phyloP scores from a whole-genome alignment of 1,140 invertebrate genomes.

The Diploscapter pachys region DNA sequence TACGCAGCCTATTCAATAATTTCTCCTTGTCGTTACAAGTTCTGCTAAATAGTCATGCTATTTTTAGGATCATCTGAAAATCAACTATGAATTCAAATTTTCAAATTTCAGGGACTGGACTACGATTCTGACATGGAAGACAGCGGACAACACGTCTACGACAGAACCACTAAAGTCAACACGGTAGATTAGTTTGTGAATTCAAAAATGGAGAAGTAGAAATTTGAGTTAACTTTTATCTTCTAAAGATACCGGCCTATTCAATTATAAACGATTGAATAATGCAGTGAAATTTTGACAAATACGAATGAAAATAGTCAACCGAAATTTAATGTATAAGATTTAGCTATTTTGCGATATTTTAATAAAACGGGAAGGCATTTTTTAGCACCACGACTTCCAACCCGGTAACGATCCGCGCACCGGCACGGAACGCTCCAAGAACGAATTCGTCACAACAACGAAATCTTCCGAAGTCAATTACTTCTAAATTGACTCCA shows the following conservation, averaged over 20 bases:
- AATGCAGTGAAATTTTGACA: no score
- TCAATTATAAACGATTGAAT: no score
- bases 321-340: no score
- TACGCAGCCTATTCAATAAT: background rate
- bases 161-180: slow-evolving; percentile 30
- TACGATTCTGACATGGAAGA: slow-evolving; percentile 33
- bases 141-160: slow-evolving; percentile 32
- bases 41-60: background rate
- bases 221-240: background rate
- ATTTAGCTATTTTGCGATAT: no score
- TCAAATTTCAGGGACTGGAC: slow-evolving; percentile 25
- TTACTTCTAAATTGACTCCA: slow-evolving; percentile 28
- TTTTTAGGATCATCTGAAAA: no score
- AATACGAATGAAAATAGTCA: no score
- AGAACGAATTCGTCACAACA: slow-evolving; percentile 38
- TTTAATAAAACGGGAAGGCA: no score
- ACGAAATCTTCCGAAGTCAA: slow-evolving; percentile 39
- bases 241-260: background rate
- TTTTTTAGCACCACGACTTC: slow-evolving; percentile 35
- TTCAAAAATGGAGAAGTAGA: background rate
- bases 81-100: background rate
- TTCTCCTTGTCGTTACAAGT: background rate
- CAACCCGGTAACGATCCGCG: slow-evolving; percentile 34
- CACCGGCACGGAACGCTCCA: slow-evolving; percentile 32
- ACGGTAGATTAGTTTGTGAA: background rate